Evolutionary conservation across 2,797 vertebrate species (phyloP).

Genomic region (Aeoliscus strigatus): DNA sequence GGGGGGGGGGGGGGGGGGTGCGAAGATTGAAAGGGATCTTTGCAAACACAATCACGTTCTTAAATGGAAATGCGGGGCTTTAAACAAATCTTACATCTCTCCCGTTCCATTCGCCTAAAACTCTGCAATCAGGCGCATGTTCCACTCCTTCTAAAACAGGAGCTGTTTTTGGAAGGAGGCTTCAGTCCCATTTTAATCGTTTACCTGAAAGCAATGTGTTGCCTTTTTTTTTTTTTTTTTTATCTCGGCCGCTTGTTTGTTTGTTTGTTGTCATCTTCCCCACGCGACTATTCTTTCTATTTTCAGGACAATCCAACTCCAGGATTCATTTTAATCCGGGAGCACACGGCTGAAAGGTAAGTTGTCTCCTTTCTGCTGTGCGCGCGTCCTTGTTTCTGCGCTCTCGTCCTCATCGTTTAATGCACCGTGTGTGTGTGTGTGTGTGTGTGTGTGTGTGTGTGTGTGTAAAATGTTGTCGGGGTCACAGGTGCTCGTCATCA

Average conservation of each 20-base stretch:
- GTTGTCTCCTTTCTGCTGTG: constrained; percentile 62
- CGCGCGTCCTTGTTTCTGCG: constrained; percentile 58
- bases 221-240: constrained; percentile 29
- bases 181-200: constrained; percentile 76
- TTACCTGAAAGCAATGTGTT: constrained; percentile 73
- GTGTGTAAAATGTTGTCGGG: constrained; percentile 61
- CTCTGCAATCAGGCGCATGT: constrained; percentile 81
- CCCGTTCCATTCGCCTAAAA: constrained; percentile 84
- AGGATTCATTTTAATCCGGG: constrained; percentile 58
- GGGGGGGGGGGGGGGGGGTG: constrained; percentile 60
- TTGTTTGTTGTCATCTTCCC: constrained; percentile 69
- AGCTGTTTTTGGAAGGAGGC: constrained; percentile 66
- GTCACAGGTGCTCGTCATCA: constrained; percentile 81
- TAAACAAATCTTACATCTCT: constrained; percentile 90
- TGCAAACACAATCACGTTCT: constrained; percentile 91
- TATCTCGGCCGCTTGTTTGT: constrained; percentile 61
- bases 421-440: constrained; percentile 26
- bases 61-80: constrained; percentile 88
- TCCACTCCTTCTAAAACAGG: constrained; percentile 73
- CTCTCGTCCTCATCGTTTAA: constrained; percentile 40
- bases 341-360: constrained; percentile 68
- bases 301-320: constrained; percentile 61
- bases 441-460: constrained; percentile 26
- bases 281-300: constrained; percentile 54
- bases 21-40: constrained; percentile 86